phyloP scores from a whole-genome alignment of 2,888 invertebrate genomes.

The Sinhomidia bicolor region DNA sequence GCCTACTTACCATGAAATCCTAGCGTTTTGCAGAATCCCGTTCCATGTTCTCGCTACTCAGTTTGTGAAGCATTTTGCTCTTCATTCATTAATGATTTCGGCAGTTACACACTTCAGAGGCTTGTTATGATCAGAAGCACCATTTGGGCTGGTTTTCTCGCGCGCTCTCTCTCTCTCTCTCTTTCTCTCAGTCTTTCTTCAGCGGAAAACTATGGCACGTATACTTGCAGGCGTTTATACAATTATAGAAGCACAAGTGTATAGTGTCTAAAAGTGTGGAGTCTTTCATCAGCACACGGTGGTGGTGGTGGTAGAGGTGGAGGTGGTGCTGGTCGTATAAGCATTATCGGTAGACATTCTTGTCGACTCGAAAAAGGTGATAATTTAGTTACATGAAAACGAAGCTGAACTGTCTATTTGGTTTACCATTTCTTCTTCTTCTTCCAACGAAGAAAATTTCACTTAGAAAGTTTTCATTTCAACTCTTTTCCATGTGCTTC shows the following conservation, averaged over 20 bases:
- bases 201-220: neutral
- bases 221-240: neutral
- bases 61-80: constrained; percentile 71
- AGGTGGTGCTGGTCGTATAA: too few species aligned
- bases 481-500: constrained; percentile 47
- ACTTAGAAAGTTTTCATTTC: constrained; percentile 70
- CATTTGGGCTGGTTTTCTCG: constrained; percentile 37
- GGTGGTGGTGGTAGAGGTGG: too few species aligned
- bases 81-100: constrained; percentile 76
- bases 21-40: constrained; percentile 54
- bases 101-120: constrained; percentile 74
- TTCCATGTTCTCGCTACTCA: constrained; percentile 53
- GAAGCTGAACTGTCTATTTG: constrained; percentile 34
- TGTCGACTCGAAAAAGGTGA: constrained; percentile 56
- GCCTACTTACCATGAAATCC: constrained; percentile 72
- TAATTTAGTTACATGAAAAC: constrained; percentile 68
- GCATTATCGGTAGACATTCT: neutral
- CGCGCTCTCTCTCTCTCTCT: neutral
- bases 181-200: constrained; percentile 2
- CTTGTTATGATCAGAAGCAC: constrained; percentile 74
- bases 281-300: neutral
- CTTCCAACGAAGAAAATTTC: constrained; percentile 66
- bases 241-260: neutral
- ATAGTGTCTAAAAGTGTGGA: neutral
- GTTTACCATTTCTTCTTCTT: constrained; percentile 48